Base-by-base conservation (phyloP, 2,113 vertebrate genomes). In the Clinocottus analis region DNA sequence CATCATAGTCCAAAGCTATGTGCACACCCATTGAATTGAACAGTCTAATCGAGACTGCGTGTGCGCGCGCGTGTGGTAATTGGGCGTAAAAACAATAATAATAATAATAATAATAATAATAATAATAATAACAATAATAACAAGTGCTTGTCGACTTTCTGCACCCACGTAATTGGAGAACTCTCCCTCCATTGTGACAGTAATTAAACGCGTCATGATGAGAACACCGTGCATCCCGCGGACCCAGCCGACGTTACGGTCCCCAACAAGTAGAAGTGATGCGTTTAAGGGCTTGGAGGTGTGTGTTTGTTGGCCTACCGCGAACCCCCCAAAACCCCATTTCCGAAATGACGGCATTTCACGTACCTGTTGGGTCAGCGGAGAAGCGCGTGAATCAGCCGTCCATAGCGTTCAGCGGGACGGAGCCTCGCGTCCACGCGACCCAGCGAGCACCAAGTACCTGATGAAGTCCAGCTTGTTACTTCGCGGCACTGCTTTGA, bases 351-450 rank as follows among this genome's bases (percentile, higher is more conserved):
- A 3, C 2, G 12, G 7, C 31, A 8, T 65, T 63, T 10, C 68
- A 39, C 87, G 66, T 67, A 90, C 91, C 84, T 90, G 82, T 69
- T 9, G 2, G 61, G 37, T 61, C 25, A 21, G 53, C 23, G 5
- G 16, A 14, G 41, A 25, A n/a, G 29, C 25, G 29, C 7, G 14
- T 56, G 55, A 83, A 55, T 87, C 73, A 80, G 67, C 67, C 74
- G 72, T 68, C 77, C 85, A 84, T 78, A 63, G 0, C 60, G 80
- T 12, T 23, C 45, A 73, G 29, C 9, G 17, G 63, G 73, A 39
- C 23, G 11, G 16, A 53, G 60, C 33, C 56, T 76, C 85, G 43
- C 83, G 77, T 84, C 83, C 87, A 83, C 67, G 64, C 66, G 9
- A 10, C 58, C 62, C 11, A 12, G 21, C 63, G 21, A 8, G 27